Base-by-base conservation (phyloP, 1,140 invertebrate species). In the Chionoecetes opilio region DNA sequence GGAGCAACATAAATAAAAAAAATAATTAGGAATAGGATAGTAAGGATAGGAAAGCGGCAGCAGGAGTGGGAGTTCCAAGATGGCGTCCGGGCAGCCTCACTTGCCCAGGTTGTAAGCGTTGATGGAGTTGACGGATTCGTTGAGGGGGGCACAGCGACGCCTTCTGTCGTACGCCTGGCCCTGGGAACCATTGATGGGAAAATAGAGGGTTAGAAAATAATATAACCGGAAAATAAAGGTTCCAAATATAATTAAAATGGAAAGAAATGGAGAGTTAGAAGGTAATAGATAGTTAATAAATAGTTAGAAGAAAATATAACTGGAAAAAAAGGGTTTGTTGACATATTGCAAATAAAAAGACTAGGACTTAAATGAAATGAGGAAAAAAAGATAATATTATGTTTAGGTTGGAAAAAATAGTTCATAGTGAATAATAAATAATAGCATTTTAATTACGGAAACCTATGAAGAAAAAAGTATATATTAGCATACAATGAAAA, bases 81-180 rank as follows among this genome's bases (percentile, higher is more conserved):
- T 17, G 53, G 63, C 91, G 29, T 26, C 75, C 26, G 63, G 6
- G 32, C 26, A 75, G 63, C 14, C 29, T 31, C 31, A 53, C 38
- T 87, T 86, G 0, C 92, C 92, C 3, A 93, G 38, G 84, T 93
- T 93, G 92, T 53, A 86, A 26, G 92, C 92, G 82, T 87, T 93
- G 31, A 93, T 93, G 31, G 92, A 93, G 29, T 34, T 53, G 82
- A 87, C 38, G 29, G 84, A 82, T 3, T 32, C 53, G 41, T 17
- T 26, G 9, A 5, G 0, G 0, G 82, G 11, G 14, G 41, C 38
- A 86, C 92, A 93, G 11, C 41, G 46, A 11, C 92, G 35, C 84
- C 82, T 6, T 17, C 85, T 21, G 84, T 93, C 53, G 92, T 87
- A 93, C 5, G 84, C 35, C 82, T 93, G 92, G 14, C 92, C 92